Percentiles rank a stretch among this genome's conserved stretches.
Conservation (phyloP, 35 echinoderm and acorn worm species). For the Hemicentrotus pulcherrimus region DNA sequence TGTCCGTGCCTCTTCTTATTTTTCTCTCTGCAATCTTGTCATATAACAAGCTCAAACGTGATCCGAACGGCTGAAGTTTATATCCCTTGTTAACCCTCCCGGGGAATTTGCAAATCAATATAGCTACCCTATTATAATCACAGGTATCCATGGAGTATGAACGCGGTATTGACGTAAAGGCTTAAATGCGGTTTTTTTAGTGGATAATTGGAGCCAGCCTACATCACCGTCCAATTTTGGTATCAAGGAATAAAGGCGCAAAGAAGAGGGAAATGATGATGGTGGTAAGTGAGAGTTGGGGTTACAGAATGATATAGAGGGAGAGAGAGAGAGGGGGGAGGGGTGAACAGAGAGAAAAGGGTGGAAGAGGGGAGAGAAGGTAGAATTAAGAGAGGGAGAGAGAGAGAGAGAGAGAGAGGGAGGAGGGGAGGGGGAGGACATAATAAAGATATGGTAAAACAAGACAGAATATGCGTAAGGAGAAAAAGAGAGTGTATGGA, state of each 20-base stretch:
- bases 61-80: background rate
- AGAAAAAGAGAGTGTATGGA: too few species aligned
- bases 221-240: background rate
- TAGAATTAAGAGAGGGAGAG: too few species aligned
- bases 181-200: background rate
- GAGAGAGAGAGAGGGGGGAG: too few species aligned
- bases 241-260: background rate
- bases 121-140: background rate
- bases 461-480: too few species aligned
- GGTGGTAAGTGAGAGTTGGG: too few species aligned
- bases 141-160: background rate
- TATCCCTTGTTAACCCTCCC: background rate
- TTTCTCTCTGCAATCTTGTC: background rate
- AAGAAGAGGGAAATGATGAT: too few species aligned
- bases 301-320: too few species aligned
- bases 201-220: background rate
- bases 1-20: background rate
- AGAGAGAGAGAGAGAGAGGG: too few species aligned
- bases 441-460: too few species aligned
- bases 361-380: too few species aligned
- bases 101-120: conserved; percentile 6
- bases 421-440: too few species aligned
- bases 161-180: background rate
- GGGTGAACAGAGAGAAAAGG: too few species aligned
- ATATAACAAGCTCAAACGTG: background rate